Base-by-base conservation (phyloP, 2,113 vertebrate species). In the Cygnus buccinator region DNA sequence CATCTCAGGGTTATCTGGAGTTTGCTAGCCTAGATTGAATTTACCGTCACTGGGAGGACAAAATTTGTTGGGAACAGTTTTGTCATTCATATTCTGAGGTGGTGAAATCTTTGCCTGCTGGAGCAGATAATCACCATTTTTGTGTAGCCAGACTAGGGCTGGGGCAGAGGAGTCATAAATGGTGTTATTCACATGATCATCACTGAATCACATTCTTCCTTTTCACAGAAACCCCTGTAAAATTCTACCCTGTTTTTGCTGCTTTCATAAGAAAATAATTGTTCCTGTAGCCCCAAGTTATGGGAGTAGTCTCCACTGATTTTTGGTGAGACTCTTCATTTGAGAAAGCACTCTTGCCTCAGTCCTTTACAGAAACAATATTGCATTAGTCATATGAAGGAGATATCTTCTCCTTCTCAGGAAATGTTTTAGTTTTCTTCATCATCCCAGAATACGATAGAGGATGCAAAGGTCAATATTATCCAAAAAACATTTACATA, bases 1-100 rank as follows among this genome's bases (percentile, higher is more conserved):
- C 95, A 96, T 71, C 66, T 80, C 67, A 91, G 84, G 77, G 81
- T 93, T 94, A 92, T 93, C 67, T 85, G 68, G 43, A 93, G 31
- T 94, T n/a, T 96, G 74, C 62, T 67, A 79, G 71, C n/a, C 44
- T 54, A 89, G 62, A 82, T 35, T 93, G 89, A 87, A 95, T 87
- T 97, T 97, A 95, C 96, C 91, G 89, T 94, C 71, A 92, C 46
- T 85, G 26, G 13, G 50, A 93, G 67, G 66, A 50, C n/a, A 91
- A 78, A 87, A 89, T 83, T 85, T 92, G 28, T 94, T 96, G 84
- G 94, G 81, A 96, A 96, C 25, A 73, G 67, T 94, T 95, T 95
- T 93, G 46, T 94, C 94, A 93, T 95, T 89, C 84, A 52, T 95
- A 89, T 44, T 44, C 39, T 26, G 50, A 73, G 48, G 48, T 93